Evolutionary conservation across 2,888 invertebrate genomes (phyloP), one percentile per base, ranked within the genome.

Genomic region (Dione vanillae): DNA sequence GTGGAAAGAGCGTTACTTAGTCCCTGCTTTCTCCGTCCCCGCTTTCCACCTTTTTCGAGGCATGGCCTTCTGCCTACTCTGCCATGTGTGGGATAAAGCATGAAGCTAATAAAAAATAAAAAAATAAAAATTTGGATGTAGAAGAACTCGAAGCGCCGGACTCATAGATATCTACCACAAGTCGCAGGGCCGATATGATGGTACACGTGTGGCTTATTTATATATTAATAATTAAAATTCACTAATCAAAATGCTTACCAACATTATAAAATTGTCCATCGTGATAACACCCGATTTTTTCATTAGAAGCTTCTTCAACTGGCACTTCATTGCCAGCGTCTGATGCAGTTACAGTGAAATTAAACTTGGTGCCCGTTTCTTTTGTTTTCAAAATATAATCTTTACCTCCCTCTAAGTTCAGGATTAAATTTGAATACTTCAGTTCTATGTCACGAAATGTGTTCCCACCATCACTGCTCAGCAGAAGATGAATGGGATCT

Each of bases 281-380:
- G 43, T 90, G 85, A 76, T 83, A 83, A 68, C 93, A 93, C 20
- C 93, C 93, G 37, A 78, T 74, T 66, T 85, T 89, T 8, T 66
- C 70, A 77, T 85, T 86, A 8, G 67, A 58, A 3, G 74, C 2
- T 43, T 84, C 81, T 37, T 86, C 88, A 58, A 78, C 77, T 0
- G 79, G 78, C 0, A 87, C 83, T 72, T 77, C 78, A 69, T 80
- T 79, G 16, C 73, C 71, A 0, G 67, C 70, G 73, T 87, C 86
- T 11, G 83, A 76, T 1, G 89, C 73, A 0, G 91, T 92, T 67
- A 92, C 89, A 0, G 92, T 92, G 56, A 94, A 92, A 76, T 92
- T 91, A 51, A 93, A 93, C 74, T 89, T 92, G 0, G 91, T 93
- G 2, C 88, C 92, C 0, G 94, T 93, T 78, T 94, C 92, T 73